These are phyloP conservation scores for Zaprionus tsacasi DNA, from an alignment of 1,140 invertebrate genomes.

Conservation along the genomic window DNA sequence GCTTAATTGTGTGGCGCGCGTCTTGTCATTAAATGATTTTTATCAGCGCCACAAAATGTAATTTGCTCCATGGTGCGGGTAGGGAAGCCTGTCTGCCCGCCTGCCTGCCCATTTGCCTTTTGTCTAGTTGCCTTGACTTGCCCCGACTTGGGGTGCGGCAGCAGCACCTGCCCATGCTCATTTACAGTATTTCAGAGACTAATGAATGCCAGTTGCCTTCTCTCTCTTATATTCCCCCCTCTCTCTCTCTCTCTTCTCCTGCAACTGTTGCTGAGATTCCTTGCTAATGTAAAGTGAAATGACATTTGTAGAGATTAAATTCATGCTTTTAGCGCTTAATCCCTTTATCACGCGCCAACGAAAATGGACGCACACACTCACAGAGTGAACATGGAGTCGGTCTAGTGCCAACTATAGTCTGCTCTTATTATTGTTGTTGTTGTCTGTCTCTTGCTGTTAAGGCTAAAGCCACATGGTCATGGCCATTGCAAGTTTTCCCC, in stretches of 20 bases:
- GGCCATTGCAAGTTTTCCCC: not conserved
- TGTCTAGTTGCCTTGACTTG: slow-evolving; percentile 15
- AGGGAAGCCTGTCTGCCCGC: not conserved
- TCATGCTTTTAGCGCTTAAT: slow-evolving; percentile 75
- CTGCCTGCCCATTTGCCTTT: slow-evolving; percentile 13
- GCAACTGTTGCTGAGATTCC: slow-evolving; percentile 30
- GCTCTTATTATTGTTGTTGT: slow-evolving; percentile 24
- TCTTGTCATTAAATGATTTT: slow-evolving; percentile 82
- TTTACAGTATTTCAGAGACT: slow-evolving; percentile 10
- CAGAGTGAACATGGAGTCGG: not conserved
- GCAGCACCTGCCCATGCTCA: not conserved
- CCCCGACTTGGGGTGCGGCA: not conserved
- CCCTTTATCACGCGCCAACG: slow-evolving; percentile 65
- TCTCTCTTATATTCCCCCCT: not conserved
- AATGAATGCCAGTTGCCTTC: slow-evolving; percentile 3
- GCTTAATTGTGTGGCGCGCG: slow-evolving; percentile 72
- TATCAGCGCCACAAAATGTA: slow-evolving; percentile 74
- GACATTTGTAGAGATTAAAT: slow-evolving; percentile 73
- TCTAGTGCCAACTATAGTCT: not conserved
- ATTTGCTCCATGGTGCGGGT: slow-evolving; percentile 45
- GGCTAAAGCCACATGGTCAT: slow-evolving; percentile 49
- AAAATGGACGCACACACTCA: not conserved
- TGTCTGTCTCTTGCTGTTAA: slow-evolving; percentile 47
- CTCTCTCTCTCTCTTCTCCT: slow-evolving; percentile 22
- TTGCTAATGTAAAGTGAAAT: slow-evolving; percentile 52